Evolutionary conservation across 2,888 invertebrate genomes (phyloP).

Genomic region (Macrophya alboannulata): DNA sequence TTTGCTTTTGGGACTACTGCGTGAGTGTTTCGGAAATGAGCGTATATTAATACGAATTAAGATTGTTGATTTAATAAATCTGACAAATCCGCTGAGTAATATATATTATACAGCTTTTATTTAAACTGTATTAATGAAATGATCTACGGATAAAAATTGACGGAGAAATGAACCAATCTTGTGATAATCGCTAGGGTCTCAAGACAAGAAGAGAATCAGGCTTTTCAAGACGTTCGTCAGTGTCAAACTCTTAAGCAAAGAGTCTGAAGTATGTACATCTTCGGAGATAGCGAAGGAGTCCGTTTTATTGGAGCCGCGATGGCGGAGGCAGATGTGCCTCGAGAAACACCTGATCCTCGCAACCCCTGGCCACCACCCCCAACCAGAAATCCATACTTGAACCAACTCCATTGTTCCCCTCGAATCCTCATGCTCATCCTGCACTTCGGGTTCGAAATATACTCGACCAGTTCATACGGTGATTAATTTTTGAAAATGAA

Average conservation of each 20-base stretch:
- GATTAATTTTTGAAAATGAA: neutral
- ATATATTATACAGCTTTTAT: neutral
- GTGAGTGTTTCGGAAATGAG: neutral
- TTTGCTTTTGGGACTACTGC: neutral
- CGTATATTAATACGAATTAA: neutral
- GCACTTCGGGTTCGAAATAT: conserved; percentile 10
- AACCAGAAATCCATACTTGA: conserved; percentile 67
- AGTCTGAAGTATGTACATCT: conserved; percentile 49
- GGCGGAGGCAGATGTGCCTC: conserved; percentile 67
- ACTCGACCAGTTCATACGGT: neutral
- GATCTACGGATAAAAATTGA: neutral
- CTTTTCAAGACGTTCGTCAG: conserved; percentile 22
- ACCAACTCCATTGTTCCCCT: conserved; percentile 57
- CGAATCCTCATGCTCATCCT: conserved; percentile 29
- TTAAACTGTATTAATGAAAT: neutral
- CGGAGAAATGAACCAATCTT: neutral
- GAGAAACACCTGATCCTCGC: conserved; percentile 68
- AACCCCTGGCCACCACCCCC: conserved; percentile 40
- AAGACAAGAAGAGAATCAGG: neutral
- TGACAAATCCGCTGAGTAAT: neutral
- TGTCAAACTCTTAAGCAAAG: conserved; percentile 49
- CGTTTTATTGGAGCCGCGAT: conserved; percentile 52
- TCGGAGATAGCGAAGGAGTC: conserved; percentile 50
- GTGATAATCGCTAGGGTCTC: neutral
- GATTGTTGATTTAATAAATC: neutral